Conservation (phyloP, 2,888 invertebrate species). For the Leptarthrus brevirostris region DNA sequence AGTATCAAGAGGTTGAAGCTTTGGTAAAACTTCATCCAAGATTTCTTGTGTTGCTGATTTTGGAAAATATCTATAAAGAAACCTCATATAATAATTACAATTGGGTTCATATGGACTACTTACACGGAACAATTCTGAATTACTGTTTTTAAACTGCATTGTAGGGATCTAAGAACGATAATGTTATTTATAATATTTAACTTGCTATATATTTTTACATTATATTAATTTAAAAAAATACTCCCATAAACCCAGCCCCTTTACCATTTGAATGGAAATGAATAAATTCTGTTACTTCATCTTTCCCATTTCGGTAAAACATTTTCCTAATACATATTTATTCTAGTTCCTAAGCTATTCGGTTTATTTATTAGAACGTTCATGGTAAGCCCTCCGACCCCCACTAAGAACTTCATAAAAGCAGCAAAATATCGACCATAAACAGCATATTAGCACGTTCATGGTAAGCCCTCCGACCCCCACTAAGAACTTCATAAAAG, state of each 20-base stretch:
- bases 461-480: no score
- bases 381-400: no score
- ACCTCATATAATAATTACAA: neutral
- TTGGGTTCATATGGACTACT: conserved; percentile 42
- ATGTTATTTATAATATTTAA: neutral
- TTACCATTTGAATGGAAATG: conserved; percentile 4
- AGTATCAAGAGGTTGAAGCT: conserved; percentile 78
- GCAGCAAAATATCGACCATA: no score
- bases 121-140: conserved; percentile 54
- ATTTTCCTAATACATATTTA: no score
- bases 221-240: neutral
- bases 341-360: no score
- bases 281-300: no score
- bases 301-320: no score
- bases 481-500: no score
- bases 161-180: conserved; percentile 52
- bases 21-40: conserved; percentile 83
- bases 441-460: no score
- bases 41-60: conserved; percentile 85
- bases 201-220: neutral
- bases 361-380: no score
- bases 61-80: conserved; percentile 74
- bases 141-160: conserved; percentile 53
- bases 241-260: conserved; percentile 26
- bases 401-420: no score